phyloP scores from a whole-genome alignment of 2,113 vertebrate species.

The Grammomys dolichurus region DNA sequence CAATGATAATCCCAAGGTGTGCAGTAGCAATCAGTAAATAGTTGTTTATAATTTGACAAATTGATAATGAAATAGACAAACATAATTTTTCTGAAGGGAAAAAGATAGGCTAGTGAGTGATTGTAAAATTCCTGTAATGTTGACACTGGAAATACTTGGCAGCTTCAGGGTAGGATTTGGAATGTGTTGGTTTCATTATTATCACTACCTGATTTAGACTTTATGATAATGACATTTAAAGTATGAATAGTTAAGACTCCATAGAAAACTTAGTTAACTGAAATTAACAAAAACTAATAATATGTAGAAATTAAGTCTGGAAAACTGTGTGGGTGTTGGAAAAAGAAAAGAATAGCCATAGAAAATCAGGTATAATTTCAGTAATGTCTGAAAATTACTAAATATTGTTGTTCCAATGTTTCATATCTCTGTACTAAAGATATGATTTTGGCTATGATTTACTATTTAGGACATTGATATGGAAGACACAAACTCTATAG shows the following conservation, averaged over 20 bases:
- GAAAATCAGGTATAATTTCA: neutral
- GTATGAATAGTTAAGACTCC: neutral
- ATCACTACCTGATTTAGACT: neutral
- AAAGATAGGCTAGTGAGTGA: neutral
- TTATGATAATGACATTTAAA: neutral
- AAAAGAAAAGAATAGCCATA: neutral
- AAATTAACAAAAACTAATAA: neutral
- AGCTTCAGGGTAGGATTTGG: neutral
- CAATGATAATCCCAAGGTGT: neutral
- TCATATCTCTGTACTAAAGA: neutral
- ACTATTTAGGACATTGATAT: neutral
- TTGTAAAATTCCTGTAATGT: neutral
- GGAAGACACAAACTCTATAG: neutral
- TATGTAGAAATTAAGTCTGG: neutral
- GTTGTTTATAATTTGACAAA: slow-evolving; percentile 7
- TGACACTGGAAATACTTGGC: neutral
- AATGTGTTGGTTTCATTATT: neutral
- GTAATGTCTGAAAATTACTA: neutral
- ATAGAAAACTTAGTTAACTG: neutral
- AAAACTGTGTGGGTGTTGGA: neutral
- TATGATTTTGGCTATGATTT: neutral
- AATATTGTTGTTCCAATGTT: neutral
- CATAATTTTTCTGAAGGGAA: neutral
- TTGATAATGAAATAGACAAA: neutral
- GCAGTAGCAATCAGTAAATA: neutral